Base-by-base conservation (phyloP, 2,888 invertebrate genomes). In the Metellina segmentata region DNA sequence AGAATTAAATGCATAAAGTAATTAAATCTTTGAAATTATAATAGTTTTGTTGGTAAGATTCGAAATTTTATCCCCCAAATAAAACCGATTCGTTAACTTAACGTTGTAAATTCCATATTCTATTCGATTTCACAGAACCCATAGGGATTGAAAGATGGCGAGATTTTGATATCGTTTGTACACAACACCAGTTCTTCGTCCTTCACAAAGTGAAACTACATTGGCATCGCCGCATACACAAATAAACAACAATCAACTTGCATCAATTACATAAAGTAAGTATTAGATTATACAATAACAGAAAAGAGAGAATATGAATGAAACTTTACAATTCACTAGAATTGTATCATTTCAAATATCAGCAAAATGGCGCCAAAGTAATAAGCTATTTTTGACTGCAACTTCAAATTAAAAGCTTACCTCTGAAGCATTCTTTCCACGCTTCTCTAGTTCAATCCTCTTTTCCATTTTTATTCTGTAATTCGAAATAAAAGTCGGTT, bases 281-380 rank as follows among this genome's bases (percentile, higher is more conserved):
- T 34, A 34, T 34, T 34, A 4, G 34, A 34, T 34, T 34, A 34
- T 34, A 34, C 34, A 34, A 34, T 6, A 51, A 52, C 7, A 19
- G 11, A 52, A 6, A 20, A 74, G 19, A 52, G 72, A 19, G 7
- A 16, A 20, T 20, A 7, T 61, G 48, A 61, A n/a, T 79, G 86
- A 34, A 71, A 87, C 71, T 53, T 61, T 75, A 61, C 74, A 75
- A 61, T 61, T 89, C 13, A 34, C 19, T 7, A 4, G 16, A 16
- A 75, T 75, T 69, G 75, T 52, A 69, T 34, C 48, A 83, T 89
- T 89, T 89, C 82, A 89, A 89, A 89, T 78, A 61, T 69, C 19
- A 53, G 78, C 89, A 89, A 89, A 89, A 89, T 89, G 89, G 89
- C 89, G 89, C 89, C 89, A 89, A 89, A 89, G 82, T 83, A 20